Evolutionary conservation across 2,797 vertebrate species (phyloP).

Genomic region (Falco columbarius): DNA sequence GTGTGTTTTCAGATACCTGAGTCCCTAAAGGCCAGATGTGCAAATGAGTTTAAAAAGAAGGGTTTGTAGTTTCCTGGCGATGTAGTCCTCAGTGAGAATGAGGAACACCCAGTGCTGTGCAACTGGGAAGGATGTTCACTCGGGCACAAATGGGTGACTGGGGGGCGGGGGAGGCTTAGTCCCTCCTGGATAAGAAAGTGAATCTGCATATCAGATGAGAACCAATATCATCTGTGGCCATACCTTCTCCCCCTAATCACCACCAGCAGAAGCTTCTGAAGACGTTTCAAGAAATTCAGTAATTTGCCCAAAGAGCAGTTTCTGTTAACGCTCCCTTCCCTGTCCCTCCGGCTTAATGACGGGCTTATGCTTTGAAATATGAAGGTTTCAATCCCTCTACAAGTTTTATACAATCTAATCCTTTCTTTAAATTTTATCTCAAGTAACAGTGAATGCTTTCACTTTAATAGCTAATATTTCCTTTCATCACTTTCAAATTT

Average conservation of each 20-base stretch:
- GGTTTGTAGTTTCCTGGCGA: neutral
- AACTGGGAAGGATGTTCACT: neutral
- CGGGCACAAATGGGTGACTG: neutral
- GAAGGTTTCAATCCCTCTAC: neutral
- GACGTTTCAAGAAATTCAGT: neutral
- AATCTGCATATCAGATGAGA: neutral
- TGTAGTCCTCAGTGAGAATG: neutral
- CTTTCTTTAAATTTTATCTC: slow-evolving; percentile 21
- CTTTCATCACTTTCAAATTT: slow-evolving; percentile 5
- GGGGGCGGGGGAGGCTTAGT: neutral
- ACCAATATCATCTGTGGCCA: neutral
- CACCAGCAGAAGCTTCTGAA: neutral
- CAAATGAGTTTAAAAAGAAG: neutral
- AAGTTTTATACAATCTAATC: neutral
- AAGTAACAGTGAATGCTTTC: slow-evolving; percentile 7
- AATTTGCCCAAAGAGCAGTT: neutral
- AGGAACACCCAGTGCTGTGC: neutral
- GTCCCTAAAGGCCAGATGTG: neutral
- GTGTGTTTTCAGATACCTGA: neutral
- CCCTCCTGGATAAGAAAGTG: neutral
- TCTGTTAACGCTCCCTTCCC: neutral
- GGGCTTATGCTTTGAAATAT: neutral
- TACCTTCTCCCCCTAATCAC: neutral
- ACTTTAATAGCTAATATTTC: neutral
- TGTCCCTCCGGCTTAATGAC: neutral